Evolutionary conservation across 2,797 vertebrate genomes (phyloP).

Genomic region (Chelonia mydas): DNA sequence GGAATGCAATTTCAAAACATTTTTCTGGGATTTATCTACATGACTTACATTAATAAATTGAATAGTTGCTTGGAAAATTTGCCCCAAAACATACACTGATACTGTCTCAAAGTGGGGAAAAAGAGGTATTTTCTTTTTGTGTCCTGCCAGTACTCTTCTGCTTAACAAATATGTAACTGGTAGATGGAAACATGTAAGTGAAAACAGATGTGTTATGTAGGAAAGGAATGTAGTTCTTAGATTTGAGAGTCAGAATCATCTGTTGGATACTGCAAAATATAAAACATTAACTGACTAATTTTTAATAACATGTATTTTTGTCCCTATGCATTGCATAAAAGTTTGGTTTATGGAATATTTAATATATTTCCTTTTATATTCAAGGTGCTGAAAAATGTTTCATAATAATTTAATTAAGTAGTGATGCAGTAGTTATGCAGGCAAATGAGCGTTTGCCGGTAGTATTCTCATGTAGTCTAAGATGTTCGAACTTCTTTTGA

Average conservation of each 20-base stretch:
- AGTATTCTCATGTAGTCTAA: background rate
- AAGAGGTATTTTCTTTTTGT: conserved; percentile 21
- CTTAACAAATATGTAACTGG: conserved; percentile 26
- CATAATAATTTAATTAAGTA: background rate
- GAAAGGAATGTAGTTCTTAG: conserved; percentile 61
- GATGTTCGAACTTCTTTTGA: background rate
- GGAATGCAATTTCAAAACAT: background rate
- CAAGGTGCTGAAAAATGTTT: background rate
- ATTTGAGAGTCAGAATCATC: conserved; percentile 39
- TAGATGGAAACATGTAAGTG: conserved; percentile 66
- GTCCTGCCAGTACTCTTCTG: conserved; percentile 21
- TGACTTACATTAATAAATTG: background rate
- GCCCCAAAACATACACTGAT: background rate
- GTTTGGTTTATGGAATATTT: background rate
- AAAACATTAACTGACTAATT: background rate
- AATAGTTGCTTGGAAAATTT: background rate
- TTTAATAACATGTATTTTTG: background rate
- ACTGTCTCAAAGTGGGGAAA: background rate
- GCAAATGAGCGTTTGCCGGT: background rate
- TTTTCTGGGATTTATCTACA: conserved; percentile 3
- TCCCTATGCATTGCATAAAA: background rate
- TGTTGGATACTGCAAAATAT: conserved; percentile 4
- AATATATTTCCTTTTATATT: background rate
- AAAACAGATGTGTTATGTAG: conserved; percentile 72
- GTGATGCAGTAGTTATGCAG: background rate